Base-by-base conservation (phyloP, 1,140 invertebrate species). In the Brachionus rubens region DNA sequence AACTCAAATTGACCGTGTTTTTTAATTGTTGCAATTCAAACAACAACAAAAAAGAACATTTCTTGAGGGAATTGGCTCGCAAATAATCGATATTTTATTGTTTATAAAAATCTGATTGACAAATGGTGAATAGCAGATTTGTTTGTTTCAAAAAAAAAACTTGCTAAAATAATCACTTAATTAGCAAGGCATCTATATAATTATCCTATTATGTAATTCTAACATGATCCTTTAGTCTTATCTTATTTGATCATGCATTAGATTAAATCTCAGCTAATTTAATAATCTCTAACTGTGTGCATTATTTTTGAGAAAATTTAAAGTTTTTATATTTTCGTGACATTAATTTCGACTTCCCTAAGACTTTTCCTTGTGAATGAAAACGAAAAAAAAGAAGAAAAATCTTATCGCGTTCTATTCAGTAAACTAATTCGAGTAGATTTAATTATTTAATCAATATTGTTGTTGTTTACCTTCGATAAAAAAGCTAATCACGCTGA, bases 121-220 rank as follows among this genome's bases (percentile, higher is more conserved):
- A 62, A 62, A 62, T 62, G 56, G 28, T 40, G 4, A 3, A 10
- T 19, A 36, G 28, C 3, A 59, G 24, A 54, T 56, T 62, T 62
- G 28, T 28, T n/a, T n/a, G n/a, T n/a, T n/a, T n/a, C n/a, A n/a
- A n/a, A n/a, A n/a, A n/a, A n/a, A n/a, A 19, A 36, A 62, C 67
- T 41, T 70, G 26, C 24, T 70, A 33, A 70, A 70, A 70, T 50
- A 70, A 70, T 70, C 33, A 70, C 43, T 70, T 70, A 70, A 70
- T 70, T 70, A 46, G 3, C 6, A 70, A 47, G 40, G 33, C 67
- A 47, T 70, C n/a, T n/a, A n/a, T n/a, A n/a, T n/a, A 70, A 70
- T 70, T 70, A 70, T 43, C 16, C 6, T 10, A 70, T 70, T 50
- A 43, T n/a, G 43, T 46, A 47, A 33, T 62, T 19, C 30, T 9